Percentiles rank a stretch among this genome's conserved stretches.
These are phyloP conservation scores for Leptobrachium ailaonicum DNA, from an alignment of 2,113 vertebrate genomes.

Conservation along the genomic window DNA sequence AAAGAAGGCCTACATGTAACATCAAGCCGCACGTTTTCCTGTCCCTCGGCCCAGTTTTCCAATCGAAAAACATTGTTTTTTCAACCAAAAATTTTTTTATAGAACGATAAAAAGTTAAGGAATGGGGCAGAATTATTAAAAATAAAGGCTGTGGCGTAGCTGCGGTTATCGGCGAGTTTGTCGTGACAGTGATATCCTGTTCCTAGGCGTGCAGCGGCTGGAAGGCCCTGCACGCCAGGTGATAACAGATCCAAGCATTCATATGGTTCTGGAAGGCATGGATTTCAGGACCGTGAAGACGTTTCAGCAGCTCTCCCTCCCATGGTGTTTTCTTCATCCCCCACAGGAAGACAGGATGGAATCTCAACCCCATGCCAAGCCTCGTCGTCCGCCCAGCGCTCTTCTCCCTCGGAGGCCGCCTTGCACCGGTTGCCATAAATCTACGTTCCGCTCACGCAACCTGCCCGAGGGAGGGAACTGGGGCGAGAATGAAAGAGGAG, in stretches of 20 bases:
- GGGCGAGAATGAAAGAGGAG: conserved; percentile 12
- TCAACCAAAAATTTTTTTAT: too few species aligned
- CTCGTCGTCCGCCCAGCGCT: conserved; percentile 61
- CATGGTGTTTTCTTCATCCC: conserved; percentile 57
- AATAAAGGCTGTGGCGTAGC: neutral
- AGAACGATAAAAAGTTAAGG: too few species aligned
- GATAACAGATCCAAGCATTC: conserved; percentile 53
- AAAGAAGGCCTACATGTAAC: too few species aligned
- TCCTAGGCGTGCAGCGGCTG: neutral
- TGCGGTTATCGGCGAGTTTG: conserved; percentile 10
- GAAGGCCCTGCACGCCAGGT: conserved; percentile 3
- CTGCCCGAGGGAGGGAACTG: conserved; percentile 36
- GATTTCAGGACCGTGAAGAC: conserved; percentile 58
- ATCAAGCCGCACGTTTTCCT: too few species aligned
- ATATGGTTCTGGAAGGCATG: conserved; percentile 58
- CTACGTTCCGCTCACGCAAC: conserved; percentile 41
- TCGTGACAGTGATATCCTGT: conserved; percentile 30
- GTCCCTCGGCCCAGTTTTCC: too few species aligned
- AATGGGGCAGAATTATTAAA: neutral
- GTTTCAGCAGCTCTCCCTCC: conserved; percentile 55
- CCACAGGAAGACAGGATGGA: conserved; percentile 60
- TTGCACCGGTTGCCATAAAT: conserved; percentile 71
- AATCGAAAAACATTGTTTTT: too few species aligned
- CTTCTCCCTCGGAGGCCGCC: conserved; percentile 70
- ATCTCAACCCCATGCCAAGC: conserved; percentile 65